Evolutionary conservation across 2,888 invertebrate species (phyloP), one percentile per base, ranked within the genome.

Genomic region (Orchesellides sinensis): DNA sequence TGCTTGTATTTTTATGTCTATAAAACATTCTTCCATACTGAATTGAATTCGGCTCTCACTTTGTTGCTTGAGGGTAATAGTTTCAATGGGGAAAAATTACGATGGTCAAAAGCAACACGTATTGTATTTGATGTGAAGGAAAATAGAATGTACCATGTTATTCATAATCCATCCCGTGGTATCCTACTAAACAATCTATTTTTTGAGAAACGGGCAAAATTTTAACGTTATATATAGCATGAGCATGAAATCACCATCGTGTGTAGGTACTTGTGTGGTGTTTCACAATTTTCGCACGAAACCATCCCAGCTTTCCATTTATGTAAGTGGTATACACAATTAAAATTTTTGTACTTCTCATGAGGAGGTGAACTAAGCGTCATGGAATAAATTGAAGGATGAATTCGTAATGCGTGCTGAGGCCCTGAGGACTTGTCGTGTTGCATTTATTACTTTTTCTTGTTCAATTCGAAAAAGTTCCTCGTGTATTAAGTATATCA

Each of bases 211-310:
- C 63, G 63, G 63, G 45, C 14, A 19, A 61, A 35, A n/a, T n/a
- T 61, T 32, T 29, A 52, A 54, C 21, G 23, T 47, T 17, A 14
- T 54, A 54, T 25, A 19, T 17, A 21, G 54, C 6, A 23, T 54
- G 3, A n/a, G n/a, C n/a, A n/a, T n/a, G n/a, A n/a, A n/a, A n/a
- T n/a, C 25, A 59, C 29, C n/a, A 1, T 21, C 21, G 63, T 12
- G 40, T 40, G 29, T 49, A 63, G 19, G 29, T 17, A n/a, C 40
- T 40, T 40, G 27, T 59, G 25, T 49, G 59, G 29, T 52, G 32
- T 78, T 78, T 78, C 78, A 69, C 69, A 70, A 72, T 72, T 70
- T 79, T 69, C 69, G 70, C 78, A 78, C 79, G 79, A 79, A 79
- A 65, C 72, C 70, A 68, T 78, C 69, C 49, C 63, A 79, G 65